Conservation (phyloP, 2,113 vertebrate species). For the Oenanthe oenanthe region DNA sequence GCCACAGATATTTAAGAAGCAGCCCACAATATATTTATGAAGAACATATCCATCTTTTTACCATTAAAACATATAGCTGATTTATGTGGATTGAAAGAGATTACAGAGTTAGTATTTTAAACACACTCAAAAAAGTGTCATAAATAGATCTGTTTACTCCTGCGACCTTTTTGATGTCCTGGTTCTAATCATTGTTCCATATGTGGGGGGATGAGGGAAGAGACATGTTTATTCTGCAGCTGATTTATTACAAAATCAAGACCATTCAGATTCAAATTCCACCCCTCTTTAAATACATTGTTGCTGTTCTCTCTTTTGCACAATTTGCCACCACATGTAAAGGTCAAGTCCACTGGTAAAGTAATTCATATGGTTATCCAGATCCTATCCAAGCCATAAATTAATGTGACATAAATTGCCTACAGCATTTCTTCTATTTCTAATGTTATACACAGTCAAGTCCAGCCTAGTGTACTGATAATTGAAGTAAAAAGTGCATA, state of each 20-base stretch:
- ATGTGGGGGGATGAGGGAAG: neutral
- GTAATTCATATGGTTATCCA: slow-evolving; percentile 56
- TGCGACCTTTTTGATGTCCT: neutral
- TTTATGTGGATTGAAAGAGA: neutral
- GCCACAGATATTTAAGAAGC: neutral
- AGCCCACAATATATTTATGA: neutral
- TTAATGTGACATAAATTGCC: slow-evolving; percentile 56
- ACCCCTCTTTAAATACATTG: slow-evolving; percentile 21
- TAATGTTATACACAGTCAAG: slow-evolving; percentile 45
- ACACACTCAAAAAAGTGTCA: neutral
- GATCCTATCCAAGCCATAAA: slow-evolving; percentile 52
- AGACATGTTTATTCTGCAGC: slow-evolving; percentile 54
- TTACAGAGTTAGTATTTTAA: neutral
- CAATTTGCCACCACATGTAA: slow-evolving; percentile 60
- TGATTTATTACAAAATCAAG: slow-evolving; percentile 67
- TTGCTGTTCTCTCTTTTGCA: neutral
- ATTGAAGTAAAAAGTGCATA: slow-evolving; percentile 14
- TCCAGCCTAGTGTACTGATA: slow-evolving; percentile 3
- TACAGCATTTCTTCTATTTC: slow-evolving; percentile 43
- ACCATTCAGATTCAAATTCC: slow-evolving; percentile 58
- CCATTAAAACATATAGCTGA: neutral
- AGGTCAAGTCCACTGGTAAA: slow-evolving; percentile 63
- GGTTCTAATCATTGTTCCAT: slow-evolving; percentile 38
- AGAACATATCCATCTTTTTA: neutral
- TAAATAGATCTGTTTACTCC: slow-evolving; percentile 43